Base-by-base conservation (phyloP, 2,888 invertebrate genomes). In the Tribolium freemani region DNA sequence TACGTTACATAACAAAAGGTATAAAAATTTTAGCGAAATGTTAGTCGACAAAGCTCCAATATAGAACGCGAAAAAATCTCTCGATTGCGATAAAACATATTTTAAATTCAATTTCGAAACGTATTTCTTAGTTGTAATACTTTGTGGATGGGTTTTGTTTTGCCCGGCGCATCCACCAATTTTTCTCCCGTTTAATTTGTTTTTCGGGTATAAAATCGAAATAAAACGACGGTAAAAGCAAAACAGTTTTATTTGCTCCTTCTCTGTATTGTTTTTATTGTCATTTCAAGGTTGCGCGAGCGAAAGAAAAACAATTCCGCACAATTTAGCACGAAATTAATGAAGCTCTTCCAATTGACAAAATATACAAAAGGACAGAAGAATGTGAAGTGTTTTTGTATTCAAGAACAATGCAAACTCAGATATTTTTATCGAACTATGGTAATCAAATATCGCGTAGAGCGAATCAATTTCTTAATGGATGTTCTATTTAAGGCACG, bases 151-250 rank as follows among this genome's bases (percentile, higher is more conserved):
- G 3, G 45, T 45, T 44, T 45, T n/a, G 8, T 51, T 20, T 51
- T 5, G 13, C 54, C 54, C 54, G 54, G 54, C 54, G 54, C 54
- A 21, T 54, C 54, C 54, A 54, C 54, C 54, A 54, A 6, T 20
- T 5, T 20, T 53, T 3, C 20, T 13, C 4, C n/a, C 26, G 2
- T 21, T 26, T 5, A 26, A 26, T 26, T 26, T 26, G 26, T 26
- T 26, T 26, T 26, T 26, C 26, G 5, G 26, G 5, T 3, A 16
- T 16, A 26, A 26, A 26, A 26, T 26, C 26, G 5, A 1, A 26
- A 26, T 26, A 26, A 68, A 45, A 16, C 21, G 20, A 26, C 11
- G 1, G n/a, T 38, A 9, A 38, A 26, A 54, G 9, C 21, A 54
- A 54, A 54, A 9, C 11, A 26, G 8, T 38, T 38, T 38, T 38